Evolutionary conservation across 2,888 invertebrate genomes (phyloP).

Genomic region (Amphipyra tragopoginis): DNA sequence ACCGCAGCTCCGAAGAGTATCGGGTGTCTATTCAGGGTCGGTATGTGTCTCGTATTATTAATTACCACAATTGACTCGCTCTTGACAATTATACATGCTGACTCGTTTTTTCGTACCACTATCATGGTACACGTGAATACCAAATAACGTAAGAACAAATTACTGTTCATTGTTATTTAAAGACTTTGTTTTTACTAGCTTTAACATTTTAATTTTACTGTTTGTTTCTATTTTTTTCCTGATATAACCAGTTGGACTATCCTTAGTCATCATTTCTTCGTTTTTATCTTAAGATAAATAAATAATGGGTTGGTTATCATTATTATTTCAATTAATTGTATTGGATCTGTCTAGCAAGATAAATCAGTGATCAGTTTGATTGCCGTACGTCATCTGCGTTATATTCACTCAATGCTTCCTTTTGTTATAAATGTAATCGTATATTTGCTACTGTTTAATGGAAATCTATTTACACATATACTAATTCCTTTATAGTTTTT

Average conservation of each 20-base stretch:
- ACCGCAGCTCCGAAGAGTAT: constrained; percentile 60
- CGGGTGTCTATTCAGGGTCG: constrained; percentile 65
- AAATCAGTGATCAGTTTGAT: neutral
- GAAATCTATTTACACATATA: no score
- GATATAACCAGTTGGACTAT: constrained; percentile 6
- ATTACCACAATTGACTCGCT: constrained; percentile 64
- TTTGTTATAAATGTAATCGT: constrained; percentile 7
- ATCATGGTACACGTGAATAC: constrained; percentile 17
- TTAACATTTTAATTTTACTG: neutral
- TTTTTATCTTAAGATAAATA: neutral
- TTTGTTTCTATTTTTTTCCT: constrained; percentile 17
- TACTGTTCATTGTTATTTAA: constrained; percentile 11
- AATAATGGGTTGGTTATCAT: no score
- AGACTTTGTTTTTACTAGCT: neutral
- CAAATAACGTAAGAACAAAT: constrained; percentile 16
- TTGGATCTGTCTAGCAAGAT: neutral
- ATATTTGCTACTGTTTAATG: constrained; percentile 8
- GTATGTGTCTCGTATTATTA: constrained; percentile 58
- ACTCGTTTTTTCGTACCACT: constrained; percentile 44
- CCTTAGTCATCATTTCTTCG: neutral
- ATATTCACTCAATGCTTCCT: constrained; percentile 1
- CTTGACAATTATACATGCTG: constrained; percentile 53
- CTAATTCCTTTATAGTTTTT: neutral
- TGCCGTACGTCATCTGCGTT: neutral
- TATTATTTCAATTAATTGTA: no score